Conservation (phyloP, 2,113 vertebrate genomes). For the Physeter macrocephalus region DNA sequence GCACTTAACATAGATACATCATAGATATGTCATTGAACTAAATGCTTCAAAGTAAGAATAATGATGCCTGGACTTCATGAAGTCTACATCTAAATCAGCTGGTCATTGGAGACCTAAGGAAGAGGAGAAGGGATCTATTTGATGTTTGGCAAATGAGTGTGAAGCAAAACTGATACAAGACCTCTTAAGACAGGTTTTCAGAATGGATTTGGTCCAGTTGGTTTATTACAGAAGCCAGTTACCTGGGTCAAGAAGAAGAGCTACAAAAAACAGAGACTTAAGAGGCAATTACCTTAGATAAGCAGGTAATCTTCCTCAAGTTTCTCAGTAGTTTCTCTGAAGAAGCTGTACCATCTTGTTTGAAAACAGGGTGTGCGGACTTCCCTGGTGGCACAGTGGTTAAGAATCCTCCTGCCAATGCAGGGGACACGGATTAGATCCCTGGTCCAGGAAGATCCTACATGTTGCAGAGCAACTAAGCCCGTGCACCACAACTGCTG, state of each 20-base stretch:
- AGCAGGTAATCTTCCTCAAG: neutral
- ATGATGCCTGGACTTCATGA: neutral
- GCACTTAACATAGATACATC: neutral
- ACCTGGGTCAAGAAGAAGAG: neutral
- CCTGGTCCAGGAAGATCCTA: no score
- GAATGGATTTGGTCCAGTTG: neutral
- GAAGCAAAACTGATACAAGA: neutral
- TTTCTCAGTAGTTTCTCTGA: neutral
- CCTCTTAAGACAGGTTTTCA: neutral
- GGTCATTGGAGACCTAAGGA: neutral
- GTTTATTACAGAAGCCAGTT: neutral
- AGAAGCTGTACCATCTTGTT: neutral
- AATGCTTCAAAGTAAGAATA: neutral
- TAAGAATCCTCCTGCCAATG: no score
- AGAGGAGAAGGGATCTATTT: neutral
- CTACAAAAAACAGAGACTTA: neutral
- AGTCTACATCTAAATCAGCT: neutral
- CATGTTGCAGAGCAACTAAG: no score
- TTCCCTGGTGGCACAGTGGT: no score
- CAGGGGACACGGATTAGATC: no score
- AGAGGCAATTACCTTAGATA: neutral
- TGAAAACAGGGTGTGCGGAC: neutral
- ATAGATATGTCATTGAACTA: neutral
- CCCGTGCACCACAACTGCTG: no score
- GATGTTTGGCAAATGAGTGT: neutral